phyloP scores from a whole-genome alignment of 2,113 vertebrate genomes.

The Erythrocercus mccallii region DNA sequence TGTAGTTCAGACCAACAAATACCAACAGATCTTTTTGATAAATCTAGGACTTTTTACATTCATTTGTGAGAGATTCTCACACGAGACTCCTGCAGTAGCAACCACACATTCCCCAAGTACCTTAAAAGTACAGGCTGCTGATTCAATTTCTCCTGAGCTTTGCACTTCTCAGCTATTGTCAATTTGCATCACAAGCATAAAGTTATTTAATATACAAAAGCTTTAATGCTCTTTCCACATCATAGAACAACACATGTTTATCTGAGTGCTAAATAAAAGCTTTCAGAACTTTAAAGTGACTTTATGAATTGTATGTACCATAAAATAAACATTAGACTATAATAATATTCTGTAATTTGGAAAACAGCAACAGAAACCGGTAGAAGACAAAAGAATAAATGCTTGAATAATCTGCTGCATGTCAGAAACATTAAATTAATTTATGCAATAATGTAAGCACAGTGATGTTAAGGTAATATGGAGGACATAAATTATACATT shows the following conservation, averaged over 20 bases:
- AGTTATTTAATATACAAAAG: conserved; percentile 52
- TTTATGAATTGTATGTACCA: conserved; percentile 60
- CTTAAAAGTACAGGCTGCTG: not conserved
- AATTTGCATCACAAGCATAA: conserved; percentile 56
- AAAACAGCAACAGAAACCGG: conserved; percentile 56
- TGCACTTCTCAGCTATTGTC: conserved; percentile 48
- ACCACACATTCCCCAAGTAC: not conserved
- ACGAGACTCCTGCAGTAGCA: accelerated
- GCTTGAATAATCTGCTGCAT: conserved; percentile 73
- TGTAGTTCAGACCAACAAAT: not conserved
- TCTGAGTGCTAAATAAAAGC: conserved; percentile 61
- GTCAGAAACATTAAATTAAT: conserved; percentile 80
- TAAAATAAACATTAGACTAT: conserved; percentile 69
- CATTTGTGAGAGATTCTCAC: not conserved
- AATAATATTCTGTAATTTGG: conserved; percentile 66
- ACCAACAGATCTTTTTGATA: not conserved
- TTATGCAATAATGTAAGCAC: conserved; percentile 80
- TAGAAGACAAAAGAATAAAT: conserved; percentile 75
- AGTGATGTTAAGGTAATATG: conserved; percentile 77
- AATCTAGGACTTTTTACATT: not conserved
- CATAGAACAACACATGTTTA: conserved; percentile 38
- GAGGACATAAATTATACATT: conserved; percentile 82
- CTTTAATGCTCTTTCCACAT: conserved; percentile 20
- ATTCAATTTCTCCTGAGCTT: conserved; percentile 28
- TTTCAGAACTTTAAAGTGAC: conserved; percentile 64